Percentiles rank a stretch among this genome's conserved stretches.
Conservation (phyloP, 2,888 invertebrate species). For the Lissonota sp. region DNA sequence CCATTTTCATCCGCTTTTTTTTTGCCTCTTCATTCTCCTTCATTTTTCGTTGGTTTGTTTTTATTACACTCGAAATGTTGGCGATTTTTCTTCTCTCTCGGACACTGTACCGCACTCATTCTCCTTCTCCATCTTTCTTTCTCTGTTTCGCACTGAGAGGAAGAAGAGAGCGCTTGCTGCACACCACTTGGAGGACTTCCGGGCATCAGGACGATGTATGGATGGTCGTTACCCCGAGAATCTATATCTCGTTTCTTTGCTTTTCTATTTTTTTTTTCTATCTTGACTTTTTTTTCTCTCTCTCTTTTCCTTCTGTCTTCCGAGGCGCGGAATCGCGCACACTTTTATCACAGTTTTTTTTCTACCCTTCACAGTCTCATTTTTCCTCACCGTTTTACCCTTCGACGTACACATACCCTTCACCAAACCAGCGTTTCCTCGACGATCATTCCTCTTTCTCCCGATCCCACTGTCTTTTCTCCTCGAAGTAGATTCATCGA, state of each 20-base stretch:
- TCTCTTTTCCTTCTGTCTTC: slow-evolving; percentile 26
- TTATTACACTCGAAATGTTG: slow-evolving; percentile 13
- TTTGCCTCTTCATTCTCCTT: slow-evolving; percentile 6
- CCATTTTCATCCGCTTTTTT: slow-evolving; percentile 42
- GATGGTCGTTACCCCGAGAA: slow-evolving; percentile 65
- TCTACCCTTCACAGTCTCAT: slow-evolving; percentile 23
- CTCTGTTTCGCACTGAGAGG: slow-evolving; percentile 36
- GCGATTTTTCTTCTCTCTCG: slow-evolving; percentile 35
- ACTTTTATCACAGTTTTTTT: slow-evolving; percentile 46
- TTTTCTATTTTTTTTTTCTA: slow-evolving; percentile 35
- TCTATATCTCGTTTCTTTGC: slow-evolving; percentile 62
- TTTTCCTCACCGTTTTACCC: slow-evolving; percentile 50
- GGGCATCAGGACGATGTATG: slow-evolving; percentile 62
- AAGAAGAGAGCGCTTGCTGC: slow-evolving; percentile 49
- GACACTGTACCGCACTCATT: background rate
- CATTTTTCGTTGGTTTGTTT: slow-evolving; percentile 11
- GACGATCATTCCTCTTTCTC: slow-evolving; percentile 18
- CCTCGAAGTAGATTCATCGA: slow-evolving; percentile 48
- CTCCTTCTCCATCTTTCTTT: slow-evolving; percentile 15
- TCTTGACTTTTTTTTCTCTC: slow-evolving; percentile 30
- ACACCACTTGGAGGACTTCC: slow-evolving; percentile 50
- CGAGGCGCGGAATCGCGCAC: slow-evolving; percentile 30
- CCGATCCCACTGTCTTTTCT: slow-evolving; percentile 11
- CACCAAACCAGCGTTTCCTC: slow-evolving; percentile 9
- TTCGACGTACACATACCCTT: slow-evolving; percentile 1